Base-by-base conservation (phyloP, 2,888 invertebrate genomes). In the Trichacis sp. region DNA sequence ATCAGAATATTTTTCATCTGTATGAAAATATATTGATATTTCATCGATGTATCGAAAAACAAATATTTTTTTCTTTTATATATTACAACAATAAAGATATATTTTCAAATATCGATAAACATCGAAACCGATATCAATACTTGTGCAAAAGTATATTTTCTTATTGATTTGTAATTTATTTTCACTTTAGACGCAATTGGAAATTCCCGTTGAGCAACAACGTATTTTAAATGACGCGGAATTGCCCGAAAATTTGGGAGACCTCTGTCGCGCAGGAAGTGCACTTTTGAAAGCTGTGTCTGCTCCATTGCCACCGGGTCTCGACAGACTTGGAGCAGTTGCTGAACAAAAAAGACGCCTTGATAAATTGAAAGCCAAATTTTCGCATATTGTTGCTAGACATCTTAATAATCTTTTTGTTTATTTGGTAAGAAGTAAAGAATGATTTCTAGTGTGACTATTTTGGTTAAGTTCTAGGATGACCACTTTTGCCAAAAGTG, bases 361-460 rank as follows among this genome's bases (percentile, higher is more conserved):
- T 70, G 92, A 93, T 67, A 92, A 92, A 77, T 89, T 92, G 77
- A 91, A 91, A 78, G 89, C 89, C 33, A 91, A 91, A 81, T 95
- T 96, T 83, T 92, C 95, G 0, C 89, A 92, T 56, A 91, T 92
- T 43, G 89, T 98, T 53, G 92, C 93, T 63, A 89, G 96, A 15
- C 96, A 98, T 84, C 88, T 98, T 50, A 97, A 97, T 83, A 97
- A 98, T 86, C 88, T 96, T 51, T 96, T 98, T 74, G 95, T 97
- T 77, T 96, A 98, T 86, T 90, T 96, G 86, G 97, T 83, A 75
- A 20, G 52, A n/a, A n/a, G n/a, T n/a, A n/a, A n/a, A n/a, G n/a
- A n/a, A n/a, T n/a, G n/a, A n/a, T n/a, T n/a, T n/a, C n/a, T n/a
- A n/a, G n/a, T n/a, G n/a, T n/a, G n/a, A n/a, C n/a, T n/a, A n/a